These are phyloP conservation scores for Dicentrarchus labrax DNA, from an alignment of 2,113 vertebrate species.

Conservation along the genomic window DNA sequence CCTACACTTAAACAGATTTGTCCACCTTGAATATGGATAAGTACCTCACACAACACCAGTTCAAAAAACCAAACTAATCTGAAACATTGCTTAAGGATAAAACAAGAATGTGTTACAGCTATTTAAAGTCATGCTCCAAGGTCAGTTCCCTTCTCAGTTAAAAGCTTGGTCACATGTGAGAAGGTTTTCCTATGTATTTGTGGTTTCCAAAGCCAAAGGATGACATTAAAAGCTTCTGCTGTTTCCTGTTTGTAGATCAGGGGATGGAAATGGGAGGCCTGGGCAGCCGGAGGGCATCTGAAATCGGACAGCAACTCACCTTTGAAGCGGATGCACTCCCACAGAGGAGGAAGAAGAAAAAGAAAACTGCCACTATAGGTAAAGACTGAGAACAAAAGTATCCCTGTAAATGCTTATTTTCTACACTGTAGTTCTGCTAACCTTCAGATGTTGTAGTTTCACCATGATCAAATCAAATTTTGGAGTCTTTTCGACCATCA, in stretches of 20 bases:
- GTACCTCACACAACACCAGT: too few species aligned
- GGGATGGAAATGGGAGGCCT: conserved; percentile 83
- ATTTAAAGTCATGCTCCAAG: too few species aligned
- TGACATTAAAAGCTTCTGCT: not conserved
- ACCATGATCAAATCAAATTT: not conserved
- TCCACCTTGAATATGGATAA: too few species aligned
- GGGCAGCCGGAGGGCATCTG: conserved; percentile 79
- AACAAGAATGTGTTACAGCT: too few species aligned
- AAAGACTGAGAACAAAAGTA: not conserved
- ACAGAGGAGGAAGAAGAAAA: conserved; percentile 90
- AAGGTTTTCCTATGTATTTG: not conserved
- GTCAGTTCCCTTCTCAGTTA: not conserved
- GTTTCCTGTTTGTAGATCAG: conserved; percentile 73
- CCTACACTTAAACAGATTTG: too few species aligned
- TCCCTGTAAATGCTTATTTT: not conserved
- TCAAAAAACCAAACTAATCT: too few species aligned
- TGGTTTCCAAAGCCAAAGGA: not conserved
- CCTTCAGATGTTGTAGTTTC: not conserved
- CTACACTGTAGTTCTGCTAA: too few species aligned
- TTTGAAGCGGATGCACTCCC: conserved; percentile 80
- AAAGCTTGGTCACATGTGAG: not conserved
- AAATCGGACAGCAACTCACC: conserved; percentile 81
- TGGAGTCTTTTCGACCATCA: not conserved
- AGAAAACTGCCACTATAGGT: conserved; percentile 82
- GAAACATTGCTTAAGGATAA: too few species aligned